These are phyloP conservation scores for Nymphalis c-album DNA, from an alignment of 2,888 invertebrate species.

Conservation along the genomic window DNA sequence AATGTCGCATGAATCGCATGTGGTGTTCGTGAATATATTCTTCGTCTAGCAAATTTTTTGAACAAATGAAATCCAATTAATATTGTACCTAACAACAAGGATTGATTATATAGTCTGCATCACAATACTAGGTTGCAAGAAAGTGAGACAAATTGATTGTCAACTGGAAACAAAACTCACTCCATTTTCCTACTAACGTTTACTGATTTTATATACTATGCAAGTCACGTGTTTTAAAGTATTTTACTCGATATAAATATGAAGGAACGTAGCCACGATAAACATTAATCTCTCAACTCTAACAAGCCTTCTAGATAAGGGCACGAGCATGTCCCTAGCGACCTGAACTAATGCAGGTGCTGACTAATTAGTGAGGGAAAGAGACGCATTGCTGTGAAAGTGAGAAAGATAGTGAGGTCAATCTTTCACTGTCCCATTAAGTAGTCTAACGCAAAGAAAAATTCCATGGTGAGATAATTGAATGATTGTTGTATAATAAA, in stretches of 20 bases:
- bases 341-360: conserved; percentile 8
- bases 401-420: conserved; percentile 1
- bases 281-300: conserved; percentile 9
- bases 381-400: background rate
- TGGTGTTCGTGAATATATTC: too few species aligned
- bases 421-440: conserved; percentile 11
- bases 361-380: conserved; percentile 7
- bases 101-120: background rate
- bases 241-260: conserved; percentile 1
- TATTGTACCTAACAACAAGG: background rate
- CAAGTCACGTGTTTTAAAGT: background rate
- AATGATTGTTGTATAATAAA: background rate
- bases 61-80: too few species aligned
- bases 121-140: background rate
- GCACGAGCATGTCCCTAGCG: conserved; percentile 10
- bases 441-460: conserved; percentile 5
- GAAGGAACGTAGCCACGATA: background rate
- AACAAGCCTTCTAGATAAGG: conserved; percentile 11
- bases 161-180: conserved; percentile 14
- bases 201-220: background rate
- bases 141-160: background rate
- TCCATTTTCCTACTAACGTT: background rate
- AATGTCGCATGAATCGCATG: too few species aligned
- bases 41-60: too few species aligned
- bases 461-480: background rate